Evolutionary conservation across 35 echinoderm and acorn worm genomes (phyloP).

Genomic region (Heliocidaris erythrogramma): DNA sequence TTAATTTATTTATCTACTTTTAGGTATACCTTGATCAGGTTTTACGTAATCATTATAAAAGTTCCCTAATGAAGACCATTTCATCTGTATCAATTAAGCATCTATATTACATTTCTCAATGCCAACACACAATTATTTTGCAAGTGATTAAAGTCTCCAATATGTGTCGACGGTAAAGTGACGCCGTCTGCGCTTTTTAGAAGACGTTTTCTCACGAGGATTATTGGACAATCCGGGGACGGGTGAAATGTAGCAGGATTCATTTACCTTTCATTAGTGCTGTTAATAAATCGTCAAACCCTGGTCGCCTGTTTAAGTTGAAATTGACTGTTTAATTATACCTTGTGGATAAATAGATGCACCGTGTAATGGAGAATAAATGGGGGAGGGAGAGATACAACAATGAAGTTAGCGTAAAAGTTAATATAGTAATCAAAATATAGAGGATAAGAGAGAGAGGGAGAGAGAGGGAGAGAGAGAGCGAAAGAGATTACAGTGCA

Average conservation of each 20-base stretch:
- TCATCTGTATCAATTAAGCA: background rate
- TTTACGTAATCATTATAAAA: background rate
- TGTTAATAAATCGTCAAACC: background rate
- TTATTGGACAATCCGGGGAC: background rate
- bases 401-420: background rate
- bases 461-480: no score
- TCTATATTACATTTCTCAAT: background rate
- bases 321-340: background rate
- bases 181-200: background rate
- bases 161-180: background rate
- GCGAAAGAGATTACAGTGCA: no score
- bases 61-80: background rate
- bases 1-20: background rate
- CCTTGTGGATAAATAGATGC: background rate
- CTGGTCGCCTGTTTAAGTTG: background rate
- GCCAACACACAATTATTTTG: background rate
- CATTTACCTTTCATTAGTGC: background rate
- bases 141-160: background rate
- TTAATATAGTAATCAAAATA: no score
- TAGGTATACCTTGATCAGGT: no score
- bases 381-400: background rate
- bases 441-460: no score
- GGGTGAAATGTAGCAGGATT: background rate
- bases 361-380: background rate
- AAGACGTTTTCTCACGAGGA: background rate